A percentile compares a stretch with the other conserved stretches of the same genome.
These are phyloP conservation scores for Rhipidura dahli DNA, from an alignment of 2,113 vertebrate genomes.

Conservation along the genomic window DNA sequence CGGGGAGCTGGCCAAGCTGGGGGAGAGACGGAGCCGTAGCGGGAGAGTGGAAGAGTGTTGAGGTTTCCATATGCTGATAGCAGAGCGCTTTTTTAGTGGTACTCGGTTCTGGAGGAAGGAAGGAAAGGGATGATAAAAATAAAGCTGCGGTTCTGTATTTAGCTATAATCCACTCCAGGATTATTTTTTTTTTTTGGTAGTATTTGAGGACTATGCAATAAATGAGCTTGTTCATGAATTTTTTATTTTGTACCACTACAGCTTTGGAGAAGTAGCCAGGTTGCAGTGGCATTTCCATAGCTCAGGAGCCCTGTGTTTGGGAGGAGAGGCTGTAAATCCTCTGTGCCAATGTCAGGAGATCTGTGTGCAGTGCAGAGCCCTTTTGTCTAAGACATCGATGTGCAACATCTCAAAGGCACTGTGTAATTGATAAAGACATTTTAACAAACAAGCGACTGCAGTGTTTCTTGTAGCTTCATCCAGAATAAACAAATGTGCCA, in stretches of 20 bases:
- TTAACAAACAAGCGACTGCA: not conserved
- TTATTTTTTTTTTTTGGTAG: not conserved
- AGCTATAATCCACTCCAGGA: not conserved
- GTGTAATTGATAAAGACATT: not conserved
- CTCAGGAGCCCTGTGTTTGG: not conserved
- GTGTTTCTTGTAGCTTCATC: not conserved
- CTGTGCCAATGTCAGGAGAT: not conserved
- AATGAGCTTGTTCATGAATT: constrained; percentile 28
- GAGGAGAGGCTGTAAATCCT: not conserved
- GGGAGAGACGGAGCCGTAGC: not conserved
- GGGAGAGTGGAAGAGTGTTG: not conserved
- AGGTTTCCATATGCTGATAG: constrained; percentile 29
- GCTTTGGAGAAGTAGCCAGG: not conserved
- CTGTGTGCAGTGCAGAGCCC: not conserved
- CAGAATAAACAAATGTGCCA: not conserved
- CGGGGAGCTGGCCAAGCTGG: constrained; percentile 3
- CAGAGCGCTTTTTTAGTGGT: not conserved
- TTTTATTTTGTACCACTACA: constrained; percentile 1
- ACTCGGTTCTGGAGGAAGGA: constrained; percentile 40
- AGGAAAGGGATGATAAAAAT: constrained; percentile 46
- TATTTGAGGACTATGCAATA: constrained; percentile 53
- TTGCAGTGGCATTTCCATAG: not conserved
- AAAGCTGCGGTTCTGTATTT: constrained; percentile 46
- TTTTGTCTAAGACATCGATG: not conserved
- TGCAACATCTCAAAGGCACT: not conserved